These are phyloP conservation scores for Larimichthys crocea DNA, from an alignment of 2,113 vertebrate genomes.

Conservation along the genomic window DNA sequence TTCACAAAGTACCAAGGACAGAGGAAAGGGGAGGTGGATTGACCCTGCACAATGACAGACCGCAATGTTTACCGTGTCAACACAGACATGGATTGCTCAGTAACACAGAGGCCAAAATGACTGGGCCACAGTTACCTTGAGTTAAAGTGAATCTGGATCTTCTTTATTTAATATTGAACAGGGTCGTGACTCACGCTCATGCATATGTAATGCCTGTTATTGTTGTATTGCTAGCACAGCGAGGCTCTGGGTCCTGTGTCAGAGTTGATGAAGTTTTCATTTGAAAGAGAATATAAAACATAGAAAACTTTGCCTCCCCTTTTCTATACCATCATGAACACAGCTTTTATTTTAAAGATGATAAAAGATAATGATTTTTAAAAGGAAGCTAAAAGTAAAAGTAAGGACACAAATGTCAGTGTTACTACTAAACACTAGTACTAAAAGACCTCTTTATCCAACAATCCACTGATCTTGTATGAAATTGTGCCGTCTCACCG, in stretches of 20 bases:
- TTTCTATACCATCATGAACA: neutral
- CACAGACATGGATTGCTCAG: conserved; percentile 27
- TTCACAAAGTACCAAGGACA: conserved; percentile 48
- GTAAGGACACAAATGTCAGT: neutral
- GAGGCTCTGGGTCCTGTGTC: neutral
- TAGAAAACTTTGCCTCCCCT: neutral
- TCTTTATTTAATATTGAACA: conserved; percentile 30
- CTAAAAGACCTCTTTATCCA: conserved; percentile 15
- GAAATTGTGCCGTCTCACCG: conserved; percentile 1
- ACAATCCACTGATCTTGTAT: conserved; percentile 18
- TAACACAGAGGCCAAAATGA: conserved; percentile 39
- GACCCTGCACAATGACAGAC: conserved; percentile 3
- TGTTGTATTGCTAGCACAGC: neutral
- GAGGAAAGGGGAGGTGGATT: neutral
- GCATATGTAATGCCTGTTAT: neutral
- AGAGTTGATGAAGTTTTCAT: neutral
- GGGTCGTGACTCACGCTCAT: neutral
- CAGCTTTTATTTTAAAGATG: neutral
- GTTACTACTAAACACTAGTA: neutral
- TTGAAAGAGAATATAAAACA: neutral
- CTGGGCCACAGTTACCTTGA: neutral
- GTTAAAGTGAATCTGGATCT: conserved; percentile 15
- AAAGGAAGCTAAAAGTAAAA: conserved; percentile 1
- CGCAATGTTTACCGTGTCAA: conserved; percentile 65
- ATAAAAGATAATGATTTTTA: neutral